Evolutionary conservation across 2,888 invertebrate species (phyloP).

Genomic region (Syrphus vitripennis): DNA sequence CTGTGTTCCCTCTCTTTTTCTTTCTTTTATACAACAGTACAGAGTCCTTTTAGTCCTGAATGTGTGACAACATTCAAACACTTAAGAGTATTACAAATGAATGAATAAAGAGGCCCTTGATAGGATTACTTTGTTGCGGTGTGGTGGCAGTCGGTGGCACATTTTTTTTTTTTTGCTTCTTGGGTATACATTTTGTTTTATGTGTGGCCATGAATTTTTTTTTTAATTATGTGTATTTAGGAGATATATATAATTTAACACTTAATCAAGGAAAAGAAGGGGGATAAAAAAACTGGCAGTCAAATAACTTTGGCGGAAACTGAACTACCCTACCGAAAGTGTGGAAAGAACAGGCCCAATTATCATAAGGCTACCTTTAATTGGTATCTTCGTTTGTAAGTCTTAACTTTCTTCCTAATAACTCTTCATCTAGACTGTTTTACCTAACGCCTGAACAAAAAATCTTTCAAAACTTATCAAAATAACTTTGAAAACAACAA

Average conservation of each 20-base stretch:
- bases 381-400: no score
- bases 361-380: no score
- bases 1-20: slow-evolving; percentile 20
- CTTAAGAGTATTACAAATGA: slow-evolving; percentile 62
- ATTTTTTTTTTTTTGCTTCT: slow-evolving; percentile 22
- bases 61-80: slow-evolving; percentile 60
- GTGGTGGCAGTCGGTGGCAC: slow-evolving; percentile 34
- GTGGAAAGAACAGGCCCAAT: no score
- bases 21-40: neutral
- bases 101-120: slow-evolving; percentile 54
- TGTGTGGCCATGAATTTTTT: neutral
- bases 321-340: no score
- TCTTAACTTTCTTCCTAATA: no score
- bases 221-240: neutral
- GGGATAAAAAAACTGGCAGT: no score
- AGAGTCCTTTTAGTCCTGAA: neutral
- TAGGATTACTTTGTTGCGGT: slow-evolving; percentile 36
- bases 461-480: no score
- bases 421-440: no score
- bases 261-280: neutral
- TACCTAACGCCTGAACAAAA: no score
- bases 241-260: neutral
- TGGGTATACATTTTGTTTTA: neutral
- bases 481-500: no score
- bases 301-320: no score